These are phyloP conservation scores for Megaceryle maxima DNA, from an alignment of 2,113 vertebrate genomes.

Conservation along the genomic window DNA sequence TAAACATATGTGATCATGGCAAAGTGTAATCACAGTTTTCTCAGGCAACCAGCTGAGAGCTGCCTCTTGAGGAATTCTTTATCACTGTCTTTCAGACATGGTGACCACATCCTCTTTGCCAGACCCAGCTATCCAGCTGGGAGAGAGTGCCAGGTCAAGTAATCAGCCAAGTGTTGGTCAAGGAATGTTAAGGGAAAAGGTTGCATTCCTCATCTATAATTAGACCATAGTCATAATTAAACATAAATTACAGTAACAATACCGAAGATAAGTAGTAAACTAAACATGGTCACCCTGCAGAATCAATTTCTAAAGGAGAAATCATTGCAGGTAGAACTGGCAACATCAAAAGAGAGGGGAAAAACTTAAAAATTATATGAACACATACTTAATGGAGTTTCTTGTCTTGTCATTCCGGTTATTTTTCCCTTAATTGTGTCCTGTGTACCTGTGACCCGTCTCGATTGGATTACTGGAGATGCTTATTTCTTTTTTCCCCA, in stretches of 20 bases:
- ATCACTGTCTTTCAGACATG: neutral
- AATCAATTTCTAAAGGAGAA: neutral
- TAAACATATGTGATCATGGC: neutral
- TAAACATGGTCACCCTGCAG: neutral
- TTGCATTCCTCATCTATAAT: neutral
- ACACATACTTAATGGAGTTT: neutral
- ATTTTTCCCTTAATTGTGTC: neutral
- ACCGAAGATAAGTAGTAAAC: neutral
- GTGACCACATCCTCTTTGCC: neutral
- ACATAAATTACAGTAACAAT: neutral
- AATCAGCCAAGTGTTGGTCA: neutral
- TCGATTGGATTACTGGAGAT: neutral
- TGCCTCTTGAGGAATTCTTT: neutral
- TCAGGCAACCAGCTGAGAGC: neutral
- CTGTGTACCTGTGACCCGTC: neutral
- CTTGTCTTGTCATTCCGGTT: neutral
- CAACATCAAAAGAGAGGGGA: neutral
- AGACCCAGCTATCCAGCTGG: neutral
- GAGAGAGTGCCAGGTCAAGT: neutral
- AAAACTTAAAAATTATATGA: neutral
- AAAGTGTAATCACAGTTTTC: neutral
- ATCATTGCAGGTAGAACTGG: neutral
- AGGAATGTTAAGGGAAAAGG: neutral
- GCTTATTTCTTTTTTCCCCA: neutral
- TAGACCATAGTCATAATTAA: neutral